Percentiles rank a stretch among this genome's conserved stretches.
Evolutionary conservation across 2,113 vertebrate species (phyloP).

Genomic region (Epinephelus cyanopodus): DNA sequence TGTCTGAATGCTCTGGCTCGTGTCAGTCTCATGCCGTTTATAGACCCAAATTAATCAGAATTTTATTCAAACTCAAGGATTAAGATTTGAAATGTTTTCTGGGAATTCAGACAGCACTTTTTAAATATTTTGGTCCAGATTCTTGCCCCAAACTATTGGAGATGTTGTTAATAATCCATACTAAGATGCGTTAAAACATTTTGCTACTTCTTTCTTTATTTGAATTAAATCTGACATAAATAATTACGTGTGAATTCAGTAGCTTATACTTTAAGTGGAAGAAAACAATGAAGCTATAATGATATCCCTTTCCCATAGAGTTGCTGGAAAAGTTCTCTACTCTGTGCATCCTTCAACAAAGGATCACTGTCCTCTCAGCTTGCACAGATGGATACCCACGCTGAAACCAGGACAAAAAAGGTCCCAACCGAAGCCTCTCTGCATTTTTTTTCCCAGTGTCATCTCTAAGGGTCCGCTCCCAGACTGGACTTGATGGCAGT

Average conservation of each 20-base stretch:
- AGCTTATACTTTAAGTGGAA: background rate
- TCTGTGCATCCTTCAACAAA: constrained; percentile 68
- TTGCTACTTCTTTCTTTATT: background rate
- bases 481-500: constrained; percentile 75
- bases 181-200: background rate
- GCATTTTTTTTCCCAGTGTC: constrained; percentile 39
- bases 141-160: background rate
- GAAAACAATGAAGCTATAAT: constrained; percentile 4
- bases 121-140: background rate
- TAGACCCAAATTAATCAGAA: background rate
- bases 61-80: background rate
- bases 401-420: constrained; percentile 79
- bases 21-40: constrained; percentile 78
- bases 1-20: constrained; percentile 69
- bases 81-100: background rate
- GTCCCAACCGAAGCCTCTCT: constrained; percentile 75
- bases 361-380: constrained; percentile 55
- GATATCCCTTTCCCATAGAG: background rate
- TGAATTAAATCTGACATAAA: background rate
- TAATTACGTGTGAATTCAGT: background rate
- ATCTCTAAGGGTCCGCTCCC: constrained; percentile 60
- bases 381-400: constrained; percentile 85
- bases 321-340: constrained; percentile 40
- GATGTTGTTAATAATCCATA: background rate
- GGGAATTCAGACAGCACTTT: background rate